A percentile compares a stretch with the other conserved stretches of the same genome.
Conservation (phyloP, 35 echinoderm and acorn worm genomes). For the Lytechinus pictus region DNA sequence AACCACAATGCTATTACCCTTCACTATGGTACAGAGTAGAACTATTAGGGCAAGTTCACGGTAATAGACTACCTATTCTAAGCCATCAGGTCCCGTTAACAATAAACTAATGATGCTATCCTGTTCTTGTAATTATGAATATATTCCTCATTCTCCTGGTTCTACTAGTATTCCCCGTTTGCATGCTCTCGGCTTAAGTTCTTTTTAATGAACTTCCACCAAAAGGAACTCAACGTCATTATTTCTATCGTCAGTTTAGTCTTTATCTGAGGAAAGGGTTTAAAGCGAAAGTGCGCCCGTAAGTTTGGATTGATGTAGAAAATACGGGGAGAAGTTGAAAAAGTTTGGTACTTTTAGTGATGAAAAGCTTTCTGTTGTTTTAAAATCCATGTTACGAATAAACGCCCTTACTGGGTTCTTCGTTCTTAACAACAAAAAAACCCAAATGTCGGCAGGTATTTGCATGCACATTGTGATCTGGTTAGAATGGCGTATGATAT, state of each 20-base stretch:
- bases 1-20: background rate
- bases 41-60: background rate
- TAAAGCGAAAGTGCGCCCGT: no score
- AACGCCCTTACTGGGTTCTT: no score
- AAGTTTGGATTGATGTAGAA: no score
- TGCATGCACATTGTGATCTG: no score
- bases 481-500: no score
- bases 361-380: no score
- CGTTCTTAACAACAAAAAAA: no score
- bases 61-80: background rate
- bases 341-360: no score
- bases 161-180: background rate
- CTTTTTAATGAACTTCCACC: background rate
- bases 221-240: background rate
- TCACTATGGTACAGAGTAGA: background rate
- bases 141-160: background rate
- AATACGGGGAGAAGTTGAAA: no score
- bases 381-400: no score
- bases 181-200: background rate
- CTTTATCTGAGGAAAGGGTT: background rate
- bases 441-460: no score
- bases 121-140: background rate
- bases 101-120: background rate
- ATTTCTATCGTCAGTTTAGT: background rate
- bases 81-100: background rate